Conservation (phyloP, 2,113 vertebrate species). For the mouse (Mus musculus) region GRCm39 chr1:153998001-153998500, state of each 20-base stretch:
- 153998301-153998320: slow-evolving; percentile 8
- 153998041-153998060: neutral
- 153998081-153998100: slow-evolving; percentile 6
- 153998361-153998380: neutral
- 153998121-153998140: neutral
- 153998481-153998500: neutral
- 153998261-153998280: neutral
- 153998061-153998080: neutral
- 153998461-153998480: neutral
- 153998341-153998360: neutral
- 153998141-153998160: neutral
- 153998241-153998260: neutral
- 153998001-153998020: neutral
- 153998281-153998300: neutral
- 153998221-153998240: neutral
- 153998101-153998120: neutral
- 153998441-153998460: neutral
- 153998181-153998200: neutral
- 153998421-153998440: neutral
- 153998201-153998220: neutral
- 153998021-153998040: neutral
- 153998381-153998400: neutral
- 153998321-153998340: neutral
- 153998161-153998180: neutral
- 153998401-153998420: neutral